Evolutionary conservation across 2,113 vertebrate genomes (phyloP).

Genomic region (Camelus bactrianus): DNA sequence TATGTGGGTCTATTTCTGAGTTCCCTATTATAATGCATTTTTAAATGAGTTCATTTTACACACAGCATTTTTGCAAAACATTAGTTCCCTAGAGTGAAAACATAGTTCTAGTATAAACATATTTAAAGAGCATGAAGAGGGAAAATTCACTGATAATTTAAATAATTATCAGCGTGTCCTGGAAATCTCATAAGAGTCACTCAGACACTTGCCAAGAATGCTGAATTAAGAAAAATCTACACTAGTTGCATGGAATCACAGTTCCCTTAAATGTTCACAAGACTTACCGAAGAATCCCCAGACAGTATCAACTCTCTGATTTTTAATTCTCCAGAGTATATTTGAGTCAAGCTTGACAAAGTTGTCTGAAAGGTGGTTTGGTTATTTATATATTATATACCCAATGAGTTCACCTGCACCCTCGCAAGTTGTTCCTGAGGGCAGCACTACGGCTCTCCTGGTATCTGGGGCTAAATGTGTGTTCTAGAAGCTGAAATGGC

Average conservation of each 20-base stretch:
- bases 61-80: slow-evolving; percentile 32
- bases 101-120: slow-evolving; percentile 13
- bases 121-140: neutral
- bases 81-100: neutral
- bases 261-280: neutral
- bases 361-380: neutral
- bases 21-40: neutral
- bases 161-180: slow-evolving; percentile 18
- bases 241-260: neutral
- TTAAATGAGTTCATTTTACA: slow-evolving; percentile 50
- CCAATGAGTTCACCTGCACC: neutral
- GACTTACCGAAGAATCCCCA: neutral
- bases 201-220: neutral
- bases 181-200: neutral
- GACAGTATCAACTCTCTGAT: neutral
- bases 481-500: neutral
- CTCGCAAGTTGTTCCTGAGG: neutral
- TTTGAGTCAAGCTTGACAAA: neutral
- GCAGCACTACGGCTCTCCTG: neutral
- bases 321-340: neutral
- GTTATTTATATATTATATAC: neutral
- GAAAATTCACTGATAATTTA: slow-evolving; percentile 10
- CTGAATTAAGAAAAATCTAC: slow-evolving; percentile 2
- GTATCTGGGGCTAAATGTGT: neutral
- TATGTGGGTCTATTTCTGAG: neutral